Percentiles rank a stretch among this genome's conserved stretches.
Conservation (phyloP, 2,113 vertebrate species). For the Thymallus thymallus region DNA sequence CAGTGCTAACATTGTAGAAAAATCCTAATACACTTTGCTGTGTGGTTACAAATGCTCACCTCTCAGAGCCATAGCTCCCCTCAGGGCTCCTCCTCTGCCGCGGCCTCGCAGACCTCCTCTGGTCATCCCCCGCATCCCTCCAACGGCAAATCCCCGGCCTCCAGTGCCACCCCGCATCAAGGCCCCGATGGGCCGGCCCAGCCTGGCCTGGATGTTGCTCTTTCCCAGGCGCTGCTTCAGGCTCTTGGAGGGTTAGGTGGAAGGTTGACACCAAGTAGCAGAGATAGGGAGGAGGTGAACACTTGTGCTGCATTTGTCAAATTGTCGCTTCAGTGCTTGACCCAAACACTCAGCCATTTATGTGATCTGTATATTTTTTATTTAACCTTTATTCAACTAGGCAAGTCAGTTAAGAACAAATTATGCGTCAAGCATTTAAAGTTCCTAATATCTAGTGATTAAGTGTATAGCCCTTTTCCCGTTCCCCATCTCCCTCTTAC, state of each 20-base stretch:
- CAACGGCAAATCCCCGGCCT: conserved; percentile 75
- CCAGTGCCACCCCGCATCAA: conserved; percentile 78
- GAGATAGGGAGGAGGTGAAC: neutral
- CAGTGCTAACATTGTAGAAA: neutral
- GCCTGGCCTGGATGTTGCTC: conserved; percentile 94
- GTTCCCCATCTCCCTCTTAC: no score
- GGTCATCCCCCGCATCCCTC: conserved; percentile 83
- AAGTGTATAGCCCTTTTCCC: no score
- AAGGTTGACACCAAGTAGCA: conserved; percentile 51
- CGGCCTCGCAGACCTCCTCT: conserved; percentile 84
- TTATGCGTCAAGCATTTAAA: no score
- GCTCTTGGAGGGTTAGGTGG: conserved; percentile 76
- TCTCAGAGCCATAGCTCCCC: conserved; percentile 85
- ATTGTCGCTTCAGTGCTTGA: neutral
- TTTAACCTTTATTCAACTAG: no score
- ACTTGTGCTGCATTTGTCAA: neutral
- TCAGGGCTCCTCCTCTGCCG: conserved; percentile 78
- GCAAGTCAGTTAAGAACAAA: no score
- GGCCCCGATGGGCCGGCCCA: conserved; percentile 85
- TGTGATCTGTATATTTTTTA: neutral
- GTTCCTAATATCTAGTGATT: no score
- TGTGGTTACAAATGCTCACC: conserved; percentile 64
- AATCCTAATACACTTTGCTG: neutral
- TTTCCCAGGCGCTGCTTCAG: conserved; percentile 96
- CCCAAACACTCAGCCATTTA: neutral